These are phyloP conservation scores for Lysandra coridon DNA, from an alignment of 2,888 invertebrate genomes.

Conservation along the genomic window DNA sequence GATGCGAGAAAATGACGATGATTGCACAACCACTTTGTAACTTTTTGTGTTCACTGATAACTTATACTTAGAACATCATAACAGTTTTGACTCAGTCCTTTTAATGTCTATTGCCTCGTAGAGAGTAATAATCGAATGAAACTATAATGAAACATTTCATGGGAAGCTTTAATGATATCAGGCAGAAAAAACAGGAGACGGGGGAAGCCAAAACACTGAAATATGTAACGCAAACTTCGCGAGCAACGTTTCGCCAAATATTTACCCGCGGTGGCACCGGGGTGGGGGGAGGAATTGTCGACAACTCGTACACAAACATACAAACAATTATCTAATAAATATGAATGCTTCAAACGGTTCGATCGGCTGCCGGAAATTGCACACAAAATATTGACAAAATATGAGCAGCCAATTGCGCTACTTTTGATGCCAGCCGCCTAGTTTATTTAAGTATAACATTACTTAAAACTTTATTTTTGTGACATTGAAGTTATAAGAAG, in stretches of 20 bases:
- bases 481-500: background rate
- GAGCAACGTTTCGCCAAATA: constrained; percentile 34
- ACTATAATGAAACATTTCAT: background rate
- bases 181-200: constrained; percentile 20
- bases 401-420: background rate
- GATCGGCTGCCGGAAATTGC: background rate
- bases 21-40: too few relatives aligned
- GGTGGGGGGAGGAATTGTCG: background rate
- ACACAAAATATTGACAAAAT: background rate
- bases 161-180: constrained; percentile 16
- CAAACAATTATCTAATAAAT: constrained; percentile 1
- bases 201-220: constrained; percentile 18
- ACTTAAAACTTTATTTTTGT: too few relatives aligned
- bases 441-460: background rate
- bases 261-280: constrained; percentile 27
- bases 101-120: too few relatives aligned
- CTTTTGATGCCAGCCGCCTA: background rate
- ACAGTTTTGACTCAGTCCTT: too few relatives aligned
- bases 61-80: too few relatives aligned
- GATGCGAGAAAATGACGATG: too few relatives aligned
- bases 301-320: background rate
- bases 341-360: background rate
- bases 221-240: constrained; percentile 33
- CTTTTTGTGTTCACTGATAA: too few relatives aligned
- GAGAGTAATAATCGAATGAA: background rate